Evolutionary conservation across 92 coral and sea anemone species (phyloP), one percentile per base, ranked within the genome.

Genomic region (Palythoa grandis): DNA sequence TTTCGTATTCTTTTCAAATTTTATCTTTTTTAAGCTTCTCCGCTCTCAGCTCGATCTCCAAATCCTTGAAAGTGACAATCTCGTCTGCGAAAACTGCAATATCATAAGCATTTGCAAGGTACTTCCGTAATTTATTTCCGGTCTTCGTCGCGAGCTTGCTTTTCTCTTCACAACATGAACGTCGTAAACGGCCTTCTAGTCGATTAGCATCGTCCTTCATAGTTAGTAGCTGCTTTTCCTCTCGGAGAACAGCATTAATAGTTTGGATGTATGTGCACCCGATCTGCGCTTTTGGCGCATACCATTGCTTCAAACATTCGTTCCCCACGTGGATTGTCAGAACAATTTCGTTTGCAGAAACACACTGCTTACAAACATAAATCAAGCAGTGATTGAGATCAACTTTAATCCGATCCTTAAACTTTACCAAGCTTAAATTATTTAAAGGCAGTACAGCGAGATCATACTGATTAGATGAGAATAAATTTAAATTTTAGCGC

Each of bases 341-440:
- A 35, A 87, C 74, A 77, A 86, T 66, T 60, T 78, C 86, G 47
- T 63, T 39, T 67, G 71, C 77, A 54, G 89, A 76, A 67, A 78
- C 70, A 68, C 86, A 87, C 72, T 87, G 89, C 68, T 77, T 87
- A 48, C 20, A 74, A 67, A 65, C 85, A 87, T 78, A 83, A 12
- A 52, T 79, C 74, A 78, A 65, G 43, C 89, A 87, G 77, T 61
- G 76, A 19, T 85, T 38, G 39, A 69, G 37, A 74, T 85, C 66
- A 75, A 85, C 57, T 74, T 43, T 19, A 57, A 85, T 74, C 79
- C 83, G 58, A 67, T 63, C 73, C 82, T 85, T 85, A 12, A 57
- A 85, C 35, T 76, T 76, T 29, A 57, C 43, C 11, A 85, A 67
- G 65, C 15, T 68, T 57, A 85, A 38, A 15, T 37, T 56, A n/a